A percentile compares a stretch with the other conserved stretches of the same genome.
These are phyloP conservation scores for Neofelis nebulosa DNA, from an alignment of 2,113 vertebrate genomes.

Conservation along the genomic window DNA sequence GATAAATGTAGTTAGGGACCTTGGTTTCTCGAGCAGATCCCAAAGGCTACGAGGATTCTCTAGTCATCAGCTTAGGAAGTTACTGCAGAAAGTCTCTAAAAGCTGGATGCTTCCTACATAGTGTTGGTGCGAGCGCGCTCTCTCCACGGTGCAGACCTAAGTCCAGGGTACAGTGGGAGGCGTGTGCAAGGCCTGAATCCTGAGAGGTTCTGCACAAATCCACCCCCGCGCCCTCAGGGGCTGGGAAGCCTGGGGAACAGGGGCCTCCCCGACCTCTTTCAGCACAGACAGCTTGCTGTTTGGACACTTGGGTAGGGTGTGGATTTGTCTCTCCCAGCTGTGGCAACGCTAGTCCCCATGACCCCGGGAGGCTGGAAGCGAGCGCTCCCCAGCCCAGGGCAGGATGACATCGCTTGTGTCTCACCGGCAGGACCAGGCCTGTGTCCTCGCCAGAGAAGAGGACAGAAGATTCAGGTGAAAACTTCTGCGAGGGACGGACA, in stretches of 20 bases:
- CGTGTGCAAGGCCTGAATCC: accelerated
- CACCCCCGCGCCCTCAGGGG: neutral
- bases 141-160: accelerated
- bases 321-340: neutral
- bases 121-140: accelerated
- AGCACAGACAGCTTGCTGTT: accelerated
- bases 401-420: neutral
- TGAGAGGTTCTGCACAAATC: accelerated
- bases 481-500: too few species aligned
- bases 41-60: neutral
- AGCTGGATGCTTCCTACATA: too few species aligned
- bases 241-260: neutral
- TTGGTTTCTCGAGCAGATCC: neutral
- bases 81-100: too few species aligned
- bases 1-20: neutral
- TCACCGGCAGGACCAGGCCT: too few species aligned
- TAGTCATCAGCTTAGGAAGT: neutral
- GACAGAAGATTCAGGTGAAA: too few species aligned
- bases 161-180: accelerated
- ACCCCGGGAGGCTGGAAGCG: neutral
- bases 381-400: accelerated
- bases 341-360: accelerated
- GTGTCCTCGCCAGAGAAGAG: neutral
- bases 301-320: too few species aligned
- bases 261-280: accelerated